These are phyloP conservation scores for Heloderma charlesbogerti DNA, from an alignment of 2,113 vertebrate species.

Conservation along the genomic window DNA sequence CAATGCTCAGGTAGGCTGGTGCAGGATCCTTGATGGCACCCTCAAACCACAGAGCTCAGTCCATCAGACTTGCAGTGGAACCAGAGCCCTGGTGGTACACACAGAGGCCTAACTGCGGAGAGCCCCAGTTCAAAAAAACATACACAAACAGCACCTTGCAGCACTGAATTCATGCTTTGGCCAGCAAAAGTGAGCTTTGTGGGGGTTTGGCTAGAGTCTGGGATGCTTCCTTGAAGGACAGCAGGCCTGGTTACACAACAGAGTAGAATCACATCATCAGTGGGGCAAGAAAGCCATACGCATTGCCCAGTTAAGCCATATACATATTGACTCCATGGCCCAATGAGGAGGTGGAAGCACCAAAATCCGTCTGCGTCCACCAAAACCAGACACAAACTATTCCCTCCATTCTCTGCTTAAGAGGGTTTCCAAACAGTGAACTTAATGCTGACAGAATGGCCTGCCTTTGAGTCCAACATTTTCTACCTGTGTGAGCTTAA, in stretches of 20 bases:
- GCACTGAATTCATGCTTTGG: not conserved
- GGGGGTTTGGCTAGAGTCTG: not conserved
- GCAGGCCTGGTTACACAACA: not conserved
- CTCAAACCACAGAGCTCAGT: not conserved
- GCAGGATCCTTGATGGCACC: not conserved
- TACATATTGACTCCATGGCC: not conserved
- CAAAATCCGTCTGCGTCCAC: not conserved
- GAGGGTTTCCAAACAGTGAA: not conserved
- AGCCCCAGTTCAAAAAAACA: not conserved
- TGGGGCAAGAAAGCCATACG: not conserved
- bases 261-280: not conserved
- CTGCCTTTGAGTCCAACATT: not conserved
- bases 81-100: not conserved
- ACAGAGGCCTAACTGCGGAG: not conserved
- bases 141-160: not conserved
- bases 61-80: not conserved
- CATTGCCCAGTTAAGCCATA: no score
- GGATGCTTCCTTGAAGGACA: not conserved
- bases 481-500: not conserved
- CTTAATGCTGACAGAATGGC: not conserved
- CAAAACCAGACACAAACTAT: not conserved
- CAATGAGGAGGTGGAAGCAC: not conserved
- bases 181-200: not conserved
- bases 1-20: no score
- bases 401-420: not conserved